Evolutionary conservation across 2,888 invertebrate species (phyloP).

Genomic region (Plagodis dolabraria): DNA sequence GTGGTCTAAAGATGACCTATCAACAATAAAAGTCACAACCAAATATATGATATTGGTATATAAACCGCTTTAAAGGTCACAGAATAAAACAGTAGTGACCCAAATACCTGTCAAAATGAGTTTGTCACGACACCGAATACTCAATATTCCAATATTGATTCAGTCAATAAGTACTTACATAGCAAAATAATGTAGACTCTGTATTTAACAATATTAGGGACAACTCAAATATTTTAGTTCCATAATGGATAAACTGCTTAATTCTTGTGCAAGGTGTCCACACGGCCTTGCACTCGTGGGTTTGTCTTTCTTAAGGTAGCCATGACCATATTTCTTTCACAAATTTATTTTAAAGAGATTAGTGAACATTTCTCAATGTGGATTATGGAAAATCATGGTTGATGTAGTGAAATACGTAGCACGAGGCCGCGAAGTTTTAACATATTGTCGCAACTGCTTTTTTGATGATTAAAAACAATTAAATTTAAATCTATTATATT

Average conservation of each 20-base stretch:
- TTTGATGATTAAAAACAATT: not conserved
- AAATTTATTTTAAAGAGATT: constrained; percentile 20
- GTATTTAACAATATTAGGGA: constrained; percentile 2
- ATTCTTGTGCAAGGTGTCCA: constrained; percentile 15
- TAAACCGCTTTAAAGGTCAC: constrained; percentile 17
- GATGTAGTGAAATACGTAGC: constrained; percentile 6
- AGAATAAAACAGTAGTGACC: constrained; percentile 18
- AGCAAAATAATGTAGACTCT: constrained; percentile 3
- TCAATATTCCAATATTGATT: constrained; percentile 21
- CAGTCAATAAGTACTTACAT: constrained; percentile 14
- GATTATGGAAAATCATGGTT: constrained; percentile 18
- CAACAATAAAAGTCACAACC: constrained; percentile 1
- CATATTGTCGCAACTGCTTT: not conserved
- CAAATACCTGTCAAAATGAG: constrained; percentile 22
- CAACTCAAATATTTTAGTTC: constrained; percentile 20
- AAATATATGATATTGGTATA: constrained; percentile 5
- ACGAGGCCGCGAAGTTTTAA: not conserved
- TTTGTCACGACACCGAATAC: constrained; percentile 22
- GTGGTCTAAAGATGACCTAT: too few relatives aligned
- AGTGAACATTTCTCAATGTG: constrained; percentile 26
- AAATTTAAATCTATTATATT: too few relatives aligned
- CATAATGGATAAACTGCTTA: constrained; percentile 4
- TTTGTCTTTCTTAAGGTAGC: constrained; percentile 18
- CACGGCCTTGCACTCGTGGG: constrained; percentile 7
- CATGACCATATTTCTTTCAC: constrained; percentile 25